A percentile compares a stretch with the other conserved stretches of the same genome.
These are phyloP conservation scores for Papilio polyxenes DNA, from an alignment of 1,140 invertebrate species.

Conservation along the genomic window DNA sequence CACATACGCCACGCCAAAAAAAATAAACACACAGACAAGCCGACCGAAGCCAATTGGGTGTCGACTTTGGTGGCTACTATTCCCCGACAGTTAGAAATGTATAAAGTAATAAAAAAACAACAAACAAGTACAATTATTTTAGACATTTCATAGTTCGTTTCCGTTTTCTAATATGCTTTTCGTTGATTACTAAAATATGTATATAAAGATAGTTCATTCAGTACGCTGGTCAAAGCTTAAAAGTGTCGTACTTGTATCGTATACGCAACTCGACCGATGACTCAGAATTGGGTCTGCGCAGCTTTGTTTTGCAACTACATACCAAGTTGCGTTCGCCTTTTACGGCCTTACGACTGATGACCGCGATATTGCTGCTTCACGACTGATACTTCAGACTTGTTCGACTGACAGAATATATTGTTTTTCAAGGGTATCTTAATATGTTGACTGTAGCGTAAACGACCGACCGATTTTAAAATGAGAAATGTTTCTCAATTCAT, in stretches of 20 bases:
- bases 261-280: conserved; percentile 53
- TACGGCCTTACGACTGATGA: conserved; percentile 54
- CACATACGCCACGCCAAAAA: conserved; percentile 56
- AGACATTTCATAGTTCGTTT: background rate
- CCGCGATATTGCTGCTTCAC: conserved; percentile 40
- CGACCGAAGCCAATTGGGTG: conserved; percentile 38
- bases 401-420: too few relatives aligned
- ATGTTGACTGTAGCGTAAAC: background rate
- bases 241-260: conserved; percentile 43
- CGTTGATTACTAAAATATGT: background rate
- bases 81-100: background rate
- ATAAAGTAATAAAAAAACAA: background rate
- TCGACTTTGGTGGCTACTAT: conserved; percentile 31
- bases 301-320: conserved; percentile 62
- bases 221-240: conserved; percentile 33
- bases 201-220: background rate
- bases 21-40: conserved; percentile 57
- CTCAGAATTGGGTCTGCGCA: conserved; percentile 58
- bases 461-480: background rate
- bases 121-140: background rate
- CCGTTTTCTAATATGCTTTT: background rate
- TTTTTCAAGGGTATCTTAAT: too few relatives aligned
- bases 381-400: conserved; percentile 16
- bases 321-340: conserved; percentile 57
- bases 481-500: background rate